Conservation (phyloP, 2,797 vertebrate genomes). For the Vireo griseus region DNA sequence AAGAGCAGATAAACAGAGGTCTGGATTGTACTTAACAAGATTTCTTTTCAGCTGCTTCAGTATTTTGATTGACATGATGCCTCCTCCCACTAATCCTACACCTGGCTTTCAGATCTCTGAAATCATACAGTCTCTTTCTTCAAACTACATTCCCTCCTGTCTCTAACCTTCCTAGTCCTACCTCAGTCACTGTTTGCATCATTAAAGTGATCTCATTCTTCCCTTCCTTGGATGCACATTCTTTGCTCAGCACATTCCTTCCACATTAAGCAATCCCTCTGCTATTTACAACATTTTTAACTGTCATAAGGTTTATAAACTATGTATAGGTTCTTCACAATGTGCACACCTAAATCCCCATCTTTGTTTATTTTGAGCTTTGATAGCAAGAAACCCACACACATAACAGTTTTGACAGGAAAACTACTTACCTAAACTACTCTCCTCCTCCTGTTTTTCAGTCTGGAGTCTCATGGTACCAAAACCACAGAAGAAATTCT, state of each 20-base stretch:
- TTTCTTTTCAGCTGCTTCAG: background rate
- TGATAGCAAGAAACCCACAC: background rate
- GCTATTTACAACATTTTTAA: background rate
- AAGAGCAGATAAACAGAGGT: background rate
- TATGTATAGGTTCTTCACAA: background rate
- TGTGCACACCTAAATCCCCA: background rate
- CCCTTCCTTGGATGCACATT: background rate
- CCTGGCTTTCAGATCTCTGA: background rate
- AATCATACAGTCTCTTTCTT: background rate
- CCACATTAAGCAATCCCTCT: background rate
- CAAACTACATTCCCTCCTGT: background rate
- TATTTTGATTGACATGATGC: background rate
- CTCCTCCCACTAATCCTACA: background rate
- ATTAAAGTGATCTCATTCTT: background rate
- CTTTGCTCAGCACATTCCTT: conserved; percentile 40
- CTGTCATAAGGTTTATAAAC: background rate
- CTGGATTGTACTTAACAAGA: background rate
- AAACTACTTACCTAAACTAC: background rate
- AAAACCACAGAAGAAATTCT: background rate
- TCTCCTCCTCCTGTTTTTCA: background rate
- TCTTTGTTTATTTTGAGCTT: background rate
- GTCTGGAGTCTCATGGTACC: background rate
- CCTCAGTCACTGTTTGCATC: background rate
- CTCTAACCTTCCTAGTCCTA: background rate
- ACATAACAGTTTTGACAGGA: background rate